Base-by-base conservation (phyloP, 1,140 invertebrate genomes). In the Cryptotermes secundus region DNA sequence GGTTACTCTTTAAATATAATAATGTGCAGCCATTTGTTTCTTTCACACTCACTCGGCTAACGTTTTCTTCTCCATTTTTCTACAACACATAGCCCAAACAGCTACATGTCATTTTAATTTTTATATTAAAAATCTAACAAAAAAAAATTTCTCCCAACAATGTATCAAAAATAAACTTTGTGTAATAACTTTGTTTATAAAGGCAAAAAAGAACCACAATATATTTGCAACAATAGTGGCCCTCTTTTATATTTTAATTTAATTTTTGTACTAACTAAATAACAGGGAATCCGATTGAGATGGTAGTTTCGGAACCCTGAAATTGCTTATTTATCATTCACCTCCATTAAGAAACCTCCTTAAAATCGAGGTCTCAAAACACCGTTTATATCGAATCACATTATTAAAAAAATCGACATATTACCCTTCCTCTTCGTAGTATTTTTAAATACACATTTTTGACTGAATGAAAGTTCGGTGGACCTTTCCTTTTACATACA, bases 111-210 rank as follows among this genome's bases (percentile, higher is more conserved):
- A 84, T 85, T 84, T 86, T 86, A 83, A 85, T 84, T 86, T 85
- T 86, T 85, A 53, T 49, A 85, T 83, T 85, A 88, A 89, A 89
- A 87, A 87, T 86, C 86, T 87, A 88, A 88, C 87, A 88, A 89
- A 90, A 90, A 89, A 90, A 53, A 79, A 82, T 88, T 89, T 89
- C 87, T 88, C 87, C 89, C 89, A 91, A 91, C 90, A 90, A 90
- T 87, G 90, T 91, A 90, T 90, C 90, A 91, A 91, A 91, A 91
- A 91, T 91, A 91, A 90, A 90, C 89, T 90, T 89, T 88, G 53
- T 85, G n/a, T 79, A 88, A 88, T 88, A 88, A 88, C 87, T 87
- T 88, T 88, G 86, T 84, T 85, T 88, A 88, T 86, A 87, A 84
- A 84, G 80, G 84, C 42, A 84, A 84, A 84, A 90, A 90, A 89